Base-by-base conservation (phyloP, 2,797 vertebrate genomes). In the Miichthys miiuy region DNA sequence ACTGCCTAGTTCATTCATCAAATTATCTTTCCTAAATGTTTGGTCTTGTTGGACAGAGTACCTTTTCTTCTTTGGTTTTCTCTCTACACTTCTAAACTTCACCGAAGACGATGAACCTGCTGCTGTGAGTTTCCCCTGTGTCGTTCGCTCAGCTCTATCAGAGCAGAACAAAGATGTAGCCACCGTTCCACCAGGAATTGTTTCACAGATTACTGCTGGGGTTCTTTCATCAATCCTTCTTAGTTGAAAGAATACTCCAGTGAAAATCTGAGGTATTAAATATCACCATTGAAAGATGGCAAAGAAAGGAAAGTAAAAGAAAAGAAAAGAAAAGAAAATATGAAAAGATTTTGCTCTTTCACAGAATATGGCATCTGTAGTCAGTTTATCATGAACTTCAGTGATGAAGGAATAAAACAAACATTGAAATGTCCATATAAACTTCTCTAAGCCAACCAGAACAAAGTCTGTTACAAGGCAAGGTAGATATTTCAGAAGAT, bases 1-100 rank as follows among this genome's bases (percentile, higher is more conserved):
- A 25, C 17, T 12, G 21, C 44, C 42, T 75, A 67, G 16, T 27
- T 63, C 18, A 67, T 67, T 41, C 68, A 70, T 38, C 65, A 16
- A 9, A 46, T 63, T 4, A n/a, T 64, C n/a, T 65, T 30, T 50
- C 34, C 20, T 25, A 56, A 21, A 38, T 48, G 8, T 23, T 63
- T 48, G 52, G 5, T 38, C 12, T 21, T 44, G 48, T 41, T 60
- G 7, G 27, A n/a, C 23, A 10, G n/a, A 73, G 8, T 20, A 4
- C 23, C 30, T 68, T 58, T 41, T 30, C 25, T 11, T 23, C 13
- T 27, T 30, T 17, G 3, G 21, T 54, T 72, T 52, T 68, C 50
- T 38, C 21, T 27, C 25, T 3, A 27, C 12, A 51, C 7, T 30
- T 21, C n/a, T 50, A 2, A 42, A 47, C 12, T 44, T 62, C 50